These are phyloP conservation scores for Helarctos malayanus DNA, from an alignment of 2,797 vertebrate genomes.

Conservation along the genomic window DNA sequence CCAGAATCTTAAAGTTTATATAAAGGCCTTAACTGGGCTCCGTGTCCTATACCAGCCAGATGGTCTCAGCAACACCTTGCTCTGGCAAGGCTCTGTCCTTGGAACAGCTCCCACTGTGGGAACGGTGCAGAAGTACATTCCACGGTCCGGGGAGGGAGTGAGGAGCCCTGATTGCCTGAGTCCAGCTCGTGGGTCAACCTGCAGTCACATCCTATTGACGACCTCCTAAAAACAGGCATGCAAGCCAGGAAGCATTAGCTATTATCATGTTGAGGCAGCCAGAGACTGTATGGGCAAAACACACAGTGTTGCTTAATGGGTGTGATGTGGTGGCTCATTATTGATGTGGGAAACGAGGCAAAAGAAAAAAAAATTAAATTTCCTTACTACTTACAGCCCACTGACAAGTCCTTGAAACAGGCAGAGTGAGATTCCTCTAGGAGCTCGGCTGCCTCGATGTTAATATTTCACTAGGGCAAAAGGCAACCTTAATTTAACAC, in stretches of 20 bases:
- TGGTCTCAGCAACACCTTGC: not conserved
- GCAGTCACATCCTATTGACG: not conserved
- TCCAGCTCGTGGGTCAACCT: not conserved
- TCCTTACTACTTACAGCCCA: not conserved
- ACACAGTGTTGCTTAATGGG: not conserved
- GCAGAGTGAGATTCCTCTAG: not conserved
- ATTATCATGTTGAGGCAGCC: no score
- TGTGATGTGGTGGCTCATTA: not conserved
- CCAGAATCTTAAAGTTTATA: not conserved
- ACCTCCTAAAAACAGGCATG: not conserved
- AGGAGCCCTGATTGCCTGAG: not conserved
- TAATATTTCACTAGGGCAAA: not conserved
- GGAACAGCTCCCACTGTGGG: not conserved
- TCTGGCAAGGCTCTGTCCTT: not conserved
- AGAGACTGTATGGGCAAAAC: not conserved
- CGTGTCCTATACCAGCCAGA: not conserved
- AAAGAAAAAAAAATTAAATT: not conserved
- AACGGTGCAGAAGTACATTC: not conserved
- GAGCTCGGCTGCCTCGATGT: not conserved
- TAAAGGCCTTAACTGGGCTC: not conserved
- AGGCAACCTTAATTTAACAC: not conserved
- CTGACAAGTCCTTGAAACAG: not conserved
- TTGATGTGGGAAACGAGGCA: not conserved
- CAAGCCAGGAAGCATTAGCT: not conserved
- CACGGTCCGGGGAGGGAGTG: not conserved